Base-by-base conservation (phyloP, 1,140 invertebrate genomes). In the Drosophila punjabiensis region DNA sequence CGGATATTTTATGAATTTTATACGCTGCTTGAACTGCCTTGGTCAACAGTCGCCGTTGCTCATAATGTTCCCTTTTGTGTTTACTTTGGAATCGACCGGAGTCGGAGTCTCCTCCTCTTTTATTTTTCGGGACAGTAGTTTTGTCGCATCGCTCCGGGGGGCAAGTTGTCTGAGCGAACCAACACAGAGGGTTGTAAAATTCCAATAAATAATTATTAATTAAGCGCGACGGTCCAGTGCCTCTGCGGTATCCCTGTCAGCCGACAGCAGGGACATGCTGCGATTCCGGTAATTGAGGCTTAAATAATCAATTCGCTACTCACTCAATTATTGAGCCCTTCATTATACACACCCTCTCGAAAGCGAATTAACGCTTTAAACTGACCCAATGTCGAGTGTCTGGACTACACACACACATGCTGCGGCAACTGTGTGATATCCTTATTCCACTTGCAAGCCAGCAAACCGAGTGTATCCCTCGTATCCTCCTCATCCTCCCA, bases 1-100 rank as follows among this genome's bases (percentile, higher is more conserved):
- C 85, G 81, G 85, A 89, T 89, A 89, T 89, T 89, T 89, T 89
- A 79, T 89, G 86, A 89, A 89, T 89, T 89, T 89, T 85, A 89
- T 89, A 74, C 85, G 86, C 86, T 82, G 67, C 86, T 89, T 66
- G 85, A 89, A 79, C 86, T 82, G 70, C 68, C 78, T 50, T 24
- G 45, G 75, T 82, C 80, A 76, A 70, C 79, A 79, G 43, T 62
- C 24, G 48, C 58, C 47, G 18, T 45, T 8, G 30, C 20, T 45
- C 16, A 37, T 67, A 64, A 45, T 45, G 61, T 13, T 37, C 13
- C n/a, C 14, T 20, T 30, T 28, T 50, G 43, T 76, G 50, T 56
- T 64, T 76, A 53, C 48, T 64, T 56, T 56, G 48, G 70, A 50
- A 55, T 74, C 13, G 55, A 62, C 52, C 11, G n/a, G 55, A 74